Evolutionary conservation across 2,797 vertebrate species (phyloP).

Genomic region (Brachymystax lenok): DNA sequence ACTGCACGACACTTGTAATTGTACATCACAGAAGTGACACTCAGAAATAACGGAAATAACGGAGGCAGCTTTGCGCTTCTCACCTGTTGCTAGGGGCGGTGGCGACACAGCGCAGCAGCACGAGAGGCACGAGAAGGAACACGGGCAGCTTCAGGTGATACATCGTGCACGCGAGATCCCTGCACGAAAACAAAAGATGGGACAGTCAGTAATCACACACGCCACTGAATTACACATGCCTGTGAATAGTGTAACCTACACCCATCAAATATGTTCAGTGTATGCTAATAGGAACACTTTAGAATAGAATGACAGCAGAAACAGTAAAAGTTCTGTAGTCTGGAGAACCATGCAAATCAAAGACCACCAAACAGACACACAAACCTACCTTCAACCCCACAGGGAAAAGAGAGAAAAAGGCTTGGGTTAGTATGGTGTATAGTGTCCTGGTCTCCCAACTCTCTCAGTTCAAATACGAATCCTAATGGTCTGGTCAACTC

Average conservation of each 20-base stretch:
- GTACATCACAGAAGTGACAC: background rate
- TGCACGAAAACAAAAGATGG: constrained; percentile 25
- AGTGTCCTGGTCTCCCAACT: background rate
- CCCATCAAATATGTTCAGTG: background rate
- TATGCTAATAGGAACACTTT: too few species aligned
- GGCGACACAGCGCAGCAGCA: constrained; percentile 75
- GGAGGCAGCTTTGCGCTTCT: constrained; percentile 34
- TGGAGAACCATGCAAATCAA: background rate
- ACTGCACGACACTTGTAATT: background rate
- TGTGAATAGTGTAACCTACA: background rate
- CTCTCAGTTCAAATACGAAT: background rate
- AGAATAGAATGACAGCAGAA: background rate
- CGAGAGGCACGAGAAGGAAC: constrained; percentile 73
- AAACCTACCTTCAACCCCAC: too few species aligned
- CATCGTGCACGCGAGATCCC: constrained; percentile 68
- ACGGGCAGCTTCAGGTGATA: constrained; percentile 75
- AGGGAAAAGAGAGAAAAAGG: too few species aligned
- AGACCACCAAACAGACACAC: background rate
- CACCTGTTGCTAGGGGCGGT: constrained; percentile 81
- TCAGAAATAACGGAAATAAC: background rate
- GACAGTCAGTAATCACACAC: background rate
- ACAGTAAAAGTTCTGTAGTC: background rate
- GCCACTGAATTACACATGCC: background rate
- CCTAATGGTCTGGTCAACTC: background rate
- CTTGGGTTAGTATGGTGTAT: too few species aligned